Evolutionary conservation across 2,113 vertebrate species (phyloP).

Genomic region (Grantiella picta): DNA sequence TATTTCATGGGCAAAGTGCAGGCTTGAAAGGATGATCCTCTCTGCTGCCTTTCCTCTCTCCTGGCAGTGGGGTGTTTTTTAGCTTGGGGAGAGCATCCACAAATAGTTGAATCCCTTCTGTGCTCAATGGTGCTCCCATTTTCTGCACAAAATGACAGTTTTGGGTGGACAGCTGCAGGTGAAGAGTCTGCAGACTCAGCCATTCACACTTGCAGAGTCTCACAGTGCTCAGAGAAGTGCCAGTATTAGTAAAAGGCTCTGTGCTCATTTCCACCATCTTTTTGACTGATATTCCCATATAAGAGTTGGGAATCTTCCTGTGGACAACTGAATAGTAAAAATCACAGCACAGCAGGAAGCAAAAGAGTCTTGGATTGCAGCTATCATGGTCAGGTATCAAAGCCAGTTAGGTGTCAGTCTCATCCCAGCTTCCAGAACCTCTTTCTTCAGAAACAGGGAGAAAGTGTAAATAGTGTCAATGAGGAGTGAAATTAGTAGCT

Average conservation of each 20-base stretch:
- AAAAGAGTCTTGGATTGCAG: not conserved
- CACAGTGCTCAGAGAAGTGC: not conserved
- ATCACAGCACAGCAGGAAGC: not conserved
- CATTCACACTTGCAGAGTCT: not conserved
- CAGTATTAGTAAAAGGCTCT: not conserved
- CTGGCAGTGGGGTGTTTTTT: not conserved
- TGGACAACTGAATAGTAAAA: not conserved
- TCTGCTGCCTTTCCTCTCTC: not conserved
- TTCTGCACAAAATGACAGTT: not conserved
- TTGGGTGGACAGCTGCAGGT: not conserved
- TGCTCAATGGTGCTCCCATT: not conserved
- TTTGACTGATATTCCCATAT: not conserved
- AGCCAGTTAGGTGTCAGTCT: not conserved
- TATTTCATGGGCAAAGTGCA: not conserved
- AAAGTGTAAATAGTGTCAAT: not conserved
- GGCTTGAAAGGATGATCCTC: not conserved
- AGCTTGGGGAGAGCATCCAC: not conserved
- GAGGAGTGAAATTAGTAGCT: not conserved
- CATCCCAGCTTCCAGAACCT: not conserved
- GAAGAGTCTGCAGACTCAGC: not conserved
- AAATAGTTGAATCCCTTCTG: not conserved
- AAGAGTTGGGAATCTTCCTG: not conserved
- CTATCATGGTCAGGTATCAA: not conserved
- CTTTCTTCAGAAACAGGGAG: not conserved
- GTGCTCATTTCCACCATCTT: not conserved